Conservation (phyloP, 1,140 invertebrate genomes). For the Rhynchophorus ferrugineus region DNA sequence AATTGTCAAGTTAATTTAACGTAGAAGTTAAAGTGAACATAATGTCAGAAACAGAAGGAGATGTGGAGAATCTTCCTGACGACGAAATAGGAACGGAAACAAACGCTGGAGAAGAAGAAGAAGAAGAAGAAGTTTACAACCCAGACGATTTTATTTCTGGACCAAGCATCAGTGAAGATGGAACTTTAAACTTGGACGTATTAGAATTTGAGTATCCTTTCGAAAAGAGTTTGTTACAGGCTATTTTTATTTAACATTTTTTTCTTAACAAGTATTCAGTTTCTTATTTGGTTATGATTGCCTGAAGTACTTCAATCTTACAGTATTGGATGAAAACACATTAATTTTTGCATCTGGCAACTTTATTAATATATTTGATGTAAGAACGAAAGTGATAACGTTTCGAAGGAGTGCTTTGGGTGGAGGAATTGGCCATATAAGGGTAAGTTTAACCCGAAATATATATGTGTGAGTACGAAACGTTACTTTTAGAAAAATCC, state of each 20-base stretch:
- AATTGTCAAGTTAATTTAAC: too few species aligned
- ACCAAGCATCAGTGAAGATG: conserved; percentile 28
- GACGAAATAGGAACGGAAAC: conserved; percentile 14
- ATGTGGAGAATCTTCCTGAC: conserved; percentile 22
- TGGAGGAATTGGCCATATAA: conserved; percentile 69
- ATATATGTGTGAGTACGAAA: conserved; percentile 1
- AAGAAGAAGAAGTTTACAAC: conserved; percentile 28
- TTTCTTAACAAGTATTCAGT: conserved; percentile 41
- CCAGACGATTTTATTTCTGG: conserved; percentile 36
- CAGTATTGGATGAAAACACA: conserved; percentile 60
- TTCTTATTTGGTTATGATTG: conserved; percentile 86
- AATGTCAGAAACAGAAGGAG: conserved; percentile 30
- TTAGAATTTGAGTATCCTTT: conserved; percentile 40
- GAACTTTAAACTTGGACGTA: conserved; percentile 35
- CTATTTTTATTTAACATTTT: conserved; percentile 5
- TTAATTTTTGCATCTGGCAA: conserved; percentile 75
- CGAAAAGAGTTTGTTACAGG: conserved; percentile 1
- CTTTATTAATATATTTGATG: conserved; percentile 67
- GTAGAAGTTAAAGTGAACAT: too few species aligned
- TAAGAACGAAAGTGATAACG: conserved; percentile 54
- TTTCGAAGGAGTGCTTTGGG: conserved; percentile 66
- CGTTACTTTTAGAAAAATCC: conserved; percentile 60
- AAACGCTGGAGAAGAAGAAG: conserved; percentile 25
- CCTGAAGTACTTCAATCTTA: conserved; percentile 69
- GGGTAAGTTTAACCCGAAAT: conserved; percentile 43